Evolutionary conservation across 2,888 invertebrate genomes (phyloP).

Genomic region (Scaptomyza tumidula): DNA sequence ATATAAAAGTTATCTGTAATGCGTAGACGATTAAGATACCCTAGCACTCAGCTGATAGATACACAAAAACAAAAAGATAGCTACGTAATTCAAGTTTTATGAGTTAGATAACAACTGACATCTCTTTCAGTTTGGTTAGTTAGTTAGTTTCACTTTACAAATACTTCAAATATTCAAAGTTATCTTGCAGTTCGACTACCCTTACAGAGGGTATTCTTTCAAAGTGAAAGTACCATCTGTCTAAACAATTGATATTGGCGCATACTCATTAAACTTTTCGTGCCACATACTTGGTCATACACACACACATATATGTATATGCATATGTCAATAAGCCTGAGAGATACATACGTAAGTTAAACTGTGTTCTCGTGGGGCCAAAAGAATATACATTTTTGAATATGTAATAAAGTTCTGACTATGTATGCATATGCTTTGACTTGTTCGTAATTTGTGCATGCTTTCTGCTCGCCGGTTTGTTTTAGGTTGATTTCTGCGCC

Average conservation of each 20-base stretch:
- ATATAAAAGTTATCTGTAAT: background rate
- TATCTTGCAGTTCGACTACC: background rate
- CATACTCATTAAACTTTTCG: conserved; percentile 68
- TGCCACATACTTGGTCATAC: conserved; percentile 4
- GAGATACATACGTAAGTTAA: conserved; percentile 16
- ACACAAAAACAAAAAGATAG: no score
- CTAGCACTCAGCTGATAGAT: background rate
- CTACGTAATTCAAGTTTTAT: background rate
- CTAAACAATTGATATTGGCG: conserved; percentile 35
- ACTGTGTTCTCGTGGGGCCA: conserved; percentile 8
- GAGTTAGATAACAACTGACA: background rate
- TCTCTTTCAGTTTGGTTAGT: no score
- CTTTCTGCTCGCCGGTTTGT: conserved; percentile 19
- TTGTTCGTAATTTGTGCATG: conserved; percentile 17
- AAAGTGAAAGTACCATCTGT: conserved; percentile 17
- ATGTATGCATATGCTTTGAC: conserved; percentile 43
- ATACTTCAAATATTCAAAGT: background rate
- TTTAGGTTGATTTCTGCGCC: conserved; percentile 88
- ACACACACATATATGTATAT: conserved; percentile 1
- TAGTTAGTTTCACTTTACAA: no score
- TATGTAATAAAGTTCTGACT: conserved; percentile 67
- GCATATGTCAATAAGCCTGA: conserved; percentile 17
- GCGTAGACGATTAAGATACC: background rate
- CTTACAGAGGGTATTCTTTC: background rate
- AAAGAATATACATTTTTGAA: conserved; percentile 62